Conservation (phyloP, 2,888 invertebrate genomes). For the Ethmia dodecea region DNA sequence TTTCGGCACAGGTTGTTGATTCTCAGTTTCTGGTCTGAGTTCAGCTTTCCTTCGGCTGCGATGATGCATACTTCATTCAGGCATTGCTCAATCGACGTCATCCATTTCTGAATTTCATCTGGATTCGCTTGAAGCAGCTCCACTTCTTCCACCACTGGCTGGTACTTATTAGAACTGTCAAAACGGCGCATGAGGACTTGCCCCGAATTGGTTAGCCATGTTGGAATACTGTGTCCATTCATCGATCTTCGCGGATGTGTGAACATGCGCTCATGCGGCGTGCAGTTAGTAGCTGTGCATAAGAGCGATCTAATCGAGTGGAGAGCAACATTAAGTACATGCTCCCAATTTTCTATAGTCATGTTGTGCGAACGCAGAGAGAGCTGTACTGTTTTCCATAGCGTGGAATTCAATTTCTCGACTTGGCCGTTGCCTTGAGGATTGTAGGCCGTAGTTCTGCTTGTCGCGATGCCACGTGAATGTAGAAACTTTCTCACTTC, state of each 20-base stretch:
- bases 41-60: too few relatives aligned
- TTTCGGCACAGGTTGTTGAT: too few relatives aligned
- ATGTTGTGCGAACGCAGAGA: background rate
- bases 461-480: too few relatives aligned
- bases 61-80: too few relatives aligned
- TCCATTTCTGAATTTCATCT: too few relatives aligned
- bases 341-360: background rate
- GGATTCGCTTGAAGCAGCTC: background rate
- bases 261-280: constrained; percentile 4
- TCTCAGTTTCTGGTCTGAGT: too few relatives aligned
- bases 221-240: background rate
- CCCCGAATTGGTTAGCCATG: background rate
- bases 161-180: constrained; percentile 1
- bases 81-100: too few relatives aligned
- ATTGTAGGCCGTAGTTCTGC: too few relatives aligned
- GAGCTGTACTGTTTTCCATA: constrained; percentile 1
- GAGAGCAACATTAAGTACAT: background rate
- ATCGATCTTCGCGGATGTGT: background rate
- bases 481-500: constrained; percentile 6
- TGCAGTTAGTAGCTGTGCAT: constrained; percentile 4
- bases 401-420: too few relatives aligned
- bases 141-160: constrained; percentile 1
- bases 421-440: too few relatives aligned
- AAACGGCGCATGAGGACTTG: background rate
- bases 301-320: constrained; percentile 1